Percentiles rank a stretch among this genome's conserved stretches.
Evolutionary conservation across 1,140 invertebrate genomes (phyloP).

Genomic region (Nylanderia fulva): DNA sequence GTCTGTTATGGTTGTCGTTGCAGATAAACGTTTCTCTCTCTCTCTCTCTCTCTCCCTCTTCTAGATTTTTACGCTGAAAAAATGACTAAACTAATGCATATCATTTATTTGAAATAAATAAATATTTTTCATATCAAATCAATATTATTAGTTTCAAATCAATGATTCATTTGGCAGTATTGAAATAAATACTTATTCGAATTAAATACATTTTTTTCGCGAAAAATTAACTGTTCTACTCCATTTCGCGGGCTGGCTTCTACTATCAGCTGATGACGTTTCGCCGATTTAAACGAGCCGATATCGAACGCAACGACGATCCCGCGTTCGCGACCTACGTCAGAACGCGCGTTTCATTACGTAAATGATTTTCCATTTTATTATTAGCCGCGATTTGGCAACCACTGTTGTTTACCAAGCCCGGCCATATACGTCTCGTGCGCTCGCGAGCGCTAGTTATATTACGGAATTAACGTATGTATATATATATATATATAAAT

Average conservation of each 20-base stretch:
- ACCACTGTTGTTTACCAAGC: slow-evolving; percentile 84
- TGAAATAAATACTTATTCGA: too few relatives aligned
- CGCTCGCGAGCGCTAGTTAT: slow-evolving; percentile 52
- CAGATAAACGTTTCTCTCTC: slow-evolving; percentile 24
- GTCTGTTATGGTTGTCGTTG: neutral
- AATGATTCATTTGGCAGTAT: too few relatives aligned
- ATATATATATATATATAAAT: too few relatives aligned
- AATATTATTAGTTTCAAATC: too few relatives aligned
- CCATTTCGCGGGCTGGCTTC: neutral
- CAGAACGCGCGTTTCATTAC: slow-evolving; percentile 70
- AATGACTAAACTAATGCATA: too few relatives aligned
- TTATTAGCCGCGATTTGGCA: slow-evolving; percentile 84
- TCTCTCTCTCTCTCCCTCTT: too few relatives aligned
- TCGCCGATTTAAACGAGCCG: neutral
- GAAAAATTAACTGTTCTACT: slow-evolving; percentile 21
- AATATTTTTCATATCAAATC: too few relatives aligned
- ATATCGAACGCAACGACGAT: slow-evolving; percentile 12
- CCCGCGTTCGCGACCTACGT: slow-evolving; percentile 11
- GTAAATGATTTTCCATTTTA: slow-evolving; percentile 81
- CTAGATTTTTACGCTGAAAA: too few relatives aligned
- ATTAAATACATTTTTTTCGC: too few relatives aligned
- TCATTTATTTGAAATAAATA: too few relatives aligned
- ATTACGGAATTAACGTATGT: slow-evolving; percentile 67
- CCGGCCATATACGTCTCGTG: slow-evolving; percentile 79
- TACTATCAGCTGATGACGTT: neutral